Base-by-base conservation (phyloP, 1,140 invertebrate species). In the Saccostrea cuccullata region DNA sequence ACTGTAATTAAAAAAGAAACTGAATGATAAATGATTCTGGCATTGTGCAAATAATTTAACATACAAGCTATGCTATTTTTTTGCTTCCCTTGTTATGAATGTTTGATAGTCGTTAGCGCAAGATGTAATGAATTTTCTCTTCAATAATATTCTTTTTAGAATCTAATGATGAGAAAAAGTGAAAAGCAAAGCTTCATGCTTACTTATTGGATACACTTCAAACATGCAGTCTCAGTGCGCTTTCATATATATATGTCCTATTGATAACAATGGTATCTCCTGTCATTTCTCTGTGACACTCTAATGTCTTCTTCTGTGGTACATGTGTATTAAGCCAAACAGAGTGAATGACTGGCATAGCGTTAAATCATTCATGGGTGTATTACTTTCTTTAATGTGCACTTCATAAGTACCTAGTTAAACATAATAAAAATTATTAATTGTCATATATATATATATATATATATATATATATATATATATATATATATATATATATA, bases 191-290 rank as follows among this genome's bases (percentile, higher is more conserved):
- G n/a, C n/a, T n/a, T n/a, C n/a, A n/a, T n/a, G n/a, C 26, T 40
- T 77, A 77, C 70, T 36, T 36, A 77, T 77, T 13, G 23, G 70
- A 77, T 77, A 77, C 70, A 77, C 70, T 77, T 77, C 70, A 36
- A 77, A 77, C 70, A n/a, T n/a, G n/a, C n/a, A 77, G 70, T 30
- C 70, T 77, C 70, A 77, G 26, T 40, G 70, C 9, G 3, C 70
- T 26, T 4, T 77, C 26, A n/a, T n/a, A n/a, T n/a, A n/a, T n/a
- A 77, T 77, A 11, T 2, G 30, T 77, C 9, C 30, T 77, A 40
- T 77, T 77, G 4, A 77, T 36, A 15, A 15, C 9, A 36, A 77
- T 6, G 9, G 26, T 77, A 30, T 77, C 70, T 5, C 70, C 70
- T 3, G 13, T 77, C 23, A 77, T 26, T 77, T 11, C 70, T 77